phyloP scores from a whole-genome alignment of 2,888 invertebrate genomes.

The Lapara coniferarum region DNA sequence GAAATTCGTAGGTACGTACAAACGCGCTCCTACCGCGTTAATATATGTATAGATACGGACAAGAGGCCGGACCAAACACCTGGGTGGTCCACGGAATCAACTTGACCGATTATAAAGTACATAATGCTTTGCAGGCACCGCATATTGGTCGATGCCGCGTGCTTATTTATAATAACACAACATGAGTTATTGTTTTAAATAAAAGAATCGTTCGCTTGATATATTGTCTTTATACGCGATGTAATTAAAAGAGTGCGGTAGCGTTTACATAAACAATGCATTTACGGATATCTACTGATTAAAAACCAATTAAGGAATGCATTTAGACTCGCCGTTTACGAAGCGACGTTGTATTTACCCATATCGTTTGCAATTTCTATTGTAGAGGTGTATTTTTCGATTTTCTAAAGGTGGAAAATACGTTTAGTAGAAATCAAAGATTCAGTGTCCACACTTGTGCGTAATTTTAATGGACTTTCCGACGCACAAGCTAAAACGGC shows the following conservation, averaged over 20 bases:
- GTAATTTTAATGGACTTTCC: conserved; percentile 67
- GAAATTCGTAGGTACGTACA: conserved; percentile 48
- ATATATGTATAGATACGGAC: conserved; percentile 49
- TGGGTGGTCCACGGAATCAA: conserved; percentile 79
- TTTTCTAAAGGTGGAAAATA: conserved; percentile 29
- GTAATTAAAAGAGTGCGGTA: conserved; percentile 61
- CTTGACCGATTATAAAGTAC: conserved; percentile 67
- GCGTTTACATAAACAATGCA: conserved; percentile 28
- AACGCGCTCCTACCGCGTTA: conserved; percentile 38
- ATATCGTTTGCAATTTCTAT: background rate
- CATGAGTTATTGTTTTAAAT: conserved; percentile 69
- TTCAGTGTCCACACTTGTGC: conserved; percentile 41
- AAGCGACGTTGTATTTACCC: background rate
- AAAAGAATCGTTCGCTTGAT: conserved; percentile 61
- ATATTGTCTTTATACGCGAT: conserved; percentile 59
- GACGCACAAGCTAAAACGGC: conserved; percentile 48
- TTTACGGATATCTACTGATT: conserved; percentile 20
- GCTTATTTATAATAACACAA: conserved; percentile 55
- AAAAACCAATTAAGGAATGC: background rate
- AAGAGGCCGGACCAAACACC: conserved; percentile 61
- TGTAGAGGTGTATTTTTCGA: conserved; percentile 26
- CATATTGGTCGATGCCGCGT: conserved; percentile 51
- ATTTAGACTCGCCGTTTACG: background rate
- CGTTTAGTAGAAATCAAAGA: conserved; percentile 39
- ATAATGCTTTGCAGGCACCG: conserved; percentile 48